These are phyloP conservation scores for Podocnemis expansa DNA, from an alignment of 2,113 vertebrate species.

Conservation along the genomic window DNA sequence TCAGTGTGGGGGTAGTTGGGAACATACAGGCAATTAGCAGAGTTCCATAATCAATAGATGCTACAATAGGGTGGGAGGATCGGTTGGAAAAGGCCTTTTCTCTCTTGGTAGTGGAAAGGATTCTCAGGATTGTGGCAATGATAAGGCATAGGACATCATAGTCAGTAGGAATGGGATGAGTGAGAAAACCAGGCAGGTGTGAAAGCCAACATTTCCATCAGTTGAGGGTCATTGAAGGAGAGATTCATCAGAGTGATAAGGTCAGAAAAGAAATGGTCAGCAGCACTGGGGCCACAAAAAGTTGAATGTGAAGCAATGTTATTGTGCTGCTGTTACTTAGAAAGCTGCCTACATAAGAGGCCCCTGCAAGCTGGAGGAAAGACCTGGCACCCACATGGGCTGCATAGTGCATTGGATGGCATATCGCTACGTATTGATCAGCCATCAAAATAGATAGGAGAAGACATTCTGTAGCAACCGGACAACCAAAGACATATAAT, in stretches of 20 bases:
- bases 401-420: not conserved
- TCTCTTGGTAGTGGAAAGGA: not conserved
- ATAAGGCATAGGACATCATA: too few species aligned
- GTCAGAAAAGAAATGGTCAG: not conserved
- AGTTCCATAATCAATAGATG: not conserved
- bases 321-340: not conserved
- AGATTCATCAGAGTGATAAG: not conserved
- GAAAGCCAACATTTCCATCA: not conserved
- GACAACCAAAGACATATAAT: not conserved
- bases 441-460: too few species aligned
- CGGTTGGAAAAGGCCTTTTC: not conserved
- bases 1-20: too few species aligned
- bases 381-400: not conserved
- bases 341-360: not conserved
- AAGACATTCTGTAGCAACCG: too few species aligned
- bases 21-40: not conserved
- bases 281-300: not conserved
- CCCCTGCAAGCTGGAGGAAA: not conserved
- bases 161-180: not conserved
- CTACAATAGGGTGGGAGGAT: not conserved
- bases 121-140: too few species aligned
- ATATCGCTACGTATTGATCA: too few species aligned
- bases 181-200: not conserved
- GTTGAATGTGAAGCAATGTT: not conserved
- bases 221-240: not conserved